phyloP scores from a whole-genome alignment of 1,140 invertebrate genomes.

The Zaprionus capensis region DNA sequence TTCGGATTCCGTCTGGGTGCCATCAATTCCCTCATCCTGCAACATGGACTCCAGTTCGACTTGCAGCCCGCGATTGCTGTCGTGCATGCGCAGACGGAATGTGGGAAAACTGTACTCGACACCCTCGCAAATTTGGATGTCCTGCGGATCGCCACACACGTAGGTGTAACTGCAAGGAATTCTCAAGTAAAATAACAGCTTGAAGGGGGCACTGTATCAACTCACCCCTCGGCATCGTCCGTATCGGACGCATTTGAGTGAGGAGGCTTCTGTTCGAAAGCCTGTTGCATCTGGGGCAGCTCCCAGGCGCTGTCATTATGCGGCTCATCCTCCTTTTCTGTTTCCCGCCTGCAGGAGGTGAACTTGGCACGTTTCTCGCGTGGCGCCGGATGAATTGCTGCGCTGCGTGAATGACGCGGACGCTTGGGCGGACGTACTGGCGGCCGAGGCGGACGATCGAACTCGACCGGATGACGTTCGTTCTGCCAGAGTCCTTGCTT shows the following conservation, averaged over 20 bases:
- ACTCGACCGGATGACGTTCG: constrained; percentile 79
- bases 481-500: constrained; percentile 86
- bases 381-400: constrained; percentile 65
- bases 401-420: constrained; percentile 73
- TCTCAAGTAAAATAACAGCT: neutral
- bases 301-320: constrained; percentile 25
- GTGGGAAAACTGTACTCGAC: constrained; percentile 82
- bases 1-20: constrained; percentile 1
- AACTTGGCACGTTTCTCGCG: constrained; percentile 73
- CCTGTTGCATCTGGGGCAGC: constrained; percentile 23
- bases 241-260: constrained; percentile 49
- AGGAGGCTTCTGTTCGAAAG: constrained; percentile 17
- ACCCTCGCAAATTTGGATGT: constrained; percentile 74
- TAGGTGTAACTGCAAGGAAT: constrained; percentile 57
- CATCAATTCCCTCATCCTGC: constrained; percentile 36
- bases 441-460: constrained; percentile 74
- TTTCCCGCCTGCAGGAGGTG: constrained; percentile 37
- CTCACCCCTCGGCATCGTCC: constrained; percentile 56
- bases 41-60: constrained; percentile 66
- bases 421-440: constrained; percentile 80
- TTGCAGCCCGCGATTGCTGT: constrained; percentile 60
- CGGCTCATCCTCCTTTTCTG: constrained; percentile 1
- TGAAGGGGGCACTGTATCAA: neutral
- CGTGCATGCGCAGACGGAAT: constrained; percentile 77
- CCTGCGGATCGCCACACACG: constrained; percentile 68